Evolutionary conservation across 1,140 invertebrate species (phyloP).

Genomic region (Aphelenchoides avenae): DNA sequence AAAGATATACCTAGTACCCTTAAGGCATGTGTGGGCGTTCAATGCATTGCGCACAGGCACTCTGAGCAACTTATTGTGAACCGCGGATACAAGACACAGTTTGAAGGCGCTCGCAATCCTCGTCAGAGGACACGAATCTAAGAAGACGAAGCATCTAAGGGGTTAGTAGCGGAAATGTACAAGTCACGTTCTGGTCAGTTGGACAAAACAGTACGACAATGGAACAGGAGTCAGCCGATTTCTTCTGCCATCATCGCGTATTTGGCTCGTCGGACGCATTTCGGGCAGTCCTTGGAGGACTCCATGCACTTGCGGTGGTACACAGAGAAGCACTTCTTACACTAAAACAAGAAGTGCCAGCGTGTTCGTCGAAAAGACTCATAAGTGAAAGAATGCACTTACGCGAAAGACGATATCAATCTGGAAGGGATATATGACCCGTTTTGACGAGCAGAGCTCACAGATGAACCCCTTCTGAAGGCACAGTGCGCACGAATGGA

Average conservation of each 20-base stretch:
- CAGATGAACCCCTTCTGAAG: slow-evolving; percentile 62
- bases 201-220: slow-evolving; percentile 3
- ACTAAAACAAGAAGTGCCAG: slow-evolving; percentile 19
- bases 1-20: too few species aligned
- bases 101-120: too few species aligned
- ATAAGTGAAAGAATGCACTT: slow-evolving; percentile 3
- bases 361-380: background rate
- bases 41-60: too few species aligned
- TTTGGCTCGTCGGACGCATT: slow-evolving; percentile 25
- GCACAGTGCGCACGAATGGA: slow-evolving; percentile 60
- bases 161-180: too few species aligned
- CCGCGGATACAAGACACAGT: too few species aligned
- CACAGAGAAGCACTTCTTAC: slow-evolving; percentile 32
- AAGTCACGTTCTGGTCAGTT: too few species aligned
- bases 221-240: background rate
- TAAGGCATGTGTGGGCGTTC: too few species aligned
- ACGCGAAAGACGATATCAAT: slow-evolving; percentile 60
- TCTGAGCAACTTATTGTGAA: too few species aligned
- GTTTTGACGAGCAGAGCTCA: slow-evolving; percentile 61
- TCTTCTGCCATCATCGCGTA: slow-evolving; percentile 1
- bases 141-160: too few species aligned
- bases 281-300: slow-evolving; percentile 17
- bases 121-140: too few species aligned
- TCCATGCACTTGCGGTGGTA: slow-evolving; percentile 31
- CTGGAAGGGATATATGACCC: slow-evolving; percentile 63